Evolutionary conservation across 2,888 invertebrate species (phyloP), one percentile per base, ranked within the genome.

Genomic region (Pseudolycoriella hygida): DNA sequence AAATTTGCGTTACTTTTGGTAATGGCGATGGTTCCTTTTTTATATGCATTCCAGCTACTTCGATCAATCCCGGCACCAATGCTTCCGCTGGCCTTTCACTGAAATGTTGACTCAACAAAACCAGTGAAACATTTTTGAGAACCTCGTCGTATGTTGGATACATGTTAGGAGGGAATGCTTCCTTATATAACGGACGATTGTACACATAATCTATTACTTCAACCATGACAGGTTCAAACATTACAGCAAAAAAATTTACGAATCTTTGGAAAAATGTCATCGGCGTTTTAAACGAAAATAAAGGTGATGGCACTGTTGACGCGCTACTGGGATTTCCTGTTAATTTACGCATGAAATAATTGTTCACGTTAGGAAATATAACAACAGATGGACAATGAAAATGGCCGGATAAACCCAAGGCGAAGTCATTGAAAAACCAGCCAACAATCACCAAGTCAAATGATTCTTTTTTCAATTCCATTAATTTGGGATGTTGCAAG

Each of bases 31-130:
- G 49, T 37, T 45, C 42, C 5, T 51, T 52, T n/a, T 57, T 56
- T 20, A 69, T 56, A 48, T 70, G 70, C 19, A 69, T 53, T 17
- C 70, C 70, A 12, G 64, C 69, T 2, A 70, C 61, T 52, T 69
- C 65, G 3, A 69, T 53, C 3, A 67, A 50, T 2, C 59, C 59
- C 2, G 64, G 61, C 8, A 61, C 56, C 1, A 55, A 47, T 1
- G 67, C 61, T 37, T 58, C 55, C 1, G 60, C 53, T 1, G 57
- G 56, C 17, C 60, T 56, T 15, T 66, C 45, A 25, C 56, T 55
- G 46, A 59, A 57, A 53, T 68, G 67, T 10, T 60, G 55, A 53
- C 67, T 68, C 0, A 60, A 49, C 18, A 69, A 48, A 1, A 63
- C 50, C n/a, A 68, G 47, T 5, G 64, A 60, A 2, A 64, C 54